A percentile compares a stretch with the other conserved stretches of the same genome.
Evolutionary conservation across 2,797 vertebrate species (phyloP).

Genomic region (Scolopax bukidnonensis): DNA sequence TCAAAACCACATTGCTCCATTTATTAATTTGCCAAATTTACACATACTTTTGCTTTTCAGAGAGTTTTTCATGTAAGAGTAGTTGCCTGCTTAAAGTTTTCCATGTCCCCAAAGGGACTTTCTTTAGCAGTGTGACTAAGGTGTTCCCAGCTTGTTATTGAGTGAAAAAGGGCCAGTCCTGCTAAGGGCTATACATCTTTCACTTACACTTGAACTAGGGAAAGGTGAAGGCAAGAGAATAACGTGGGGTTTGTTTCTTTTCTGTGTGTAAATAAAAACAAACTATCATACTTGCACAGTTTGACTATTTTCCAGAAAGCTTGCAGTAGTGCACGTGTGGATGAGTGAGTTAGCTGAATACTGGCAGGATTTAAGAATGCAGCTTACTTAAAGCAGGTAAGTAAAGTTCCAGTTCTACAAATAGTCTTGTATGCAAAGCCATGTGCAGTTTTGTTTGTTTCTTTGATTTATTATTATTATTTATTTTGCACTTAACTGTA

Average conservation of each 20-base stretch:
- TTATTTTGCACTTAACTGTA: neutral
- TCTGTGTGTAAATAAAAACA: neutral
- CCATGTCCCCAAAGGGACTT: neutral
- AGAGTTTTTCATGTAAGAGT: neutral
- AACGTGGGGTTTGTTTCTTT: neutral
- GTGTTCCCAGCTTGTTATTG: neutral
- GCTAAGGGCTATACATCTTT: neutral
- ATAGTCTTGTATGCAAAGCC: neutral
- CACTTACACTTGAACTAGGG: neutral
- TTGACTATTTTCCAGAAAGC: neutral
- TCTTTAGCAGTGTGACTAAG: neutral
- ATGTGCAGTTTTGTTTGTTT: too few species aligned
- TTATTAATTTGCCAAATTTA: neutral
- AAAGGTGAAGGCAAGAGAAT: neutral
- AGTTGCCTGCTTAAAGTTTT: neutral
- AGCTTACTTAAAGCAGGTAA: neutral
- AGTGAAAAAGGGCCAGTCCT: neutral
- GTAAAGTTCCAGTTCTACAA: neutral
- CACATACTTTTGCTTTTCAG: neutral
- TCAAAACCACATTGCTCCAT: neutral
- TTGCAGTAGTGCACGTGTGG: neutral
- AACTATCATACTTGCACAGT: neutral
- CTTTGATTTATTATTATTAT: too few species aligned
- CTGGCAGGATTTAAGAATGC: neutral
- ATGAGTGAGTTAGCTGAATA: neutral